These are phyloP conservation scores for Stomatorhinus walkeri DNA, from an alignment of 2,797 vertebrate species.

Conservation along the genomic window DNA sequence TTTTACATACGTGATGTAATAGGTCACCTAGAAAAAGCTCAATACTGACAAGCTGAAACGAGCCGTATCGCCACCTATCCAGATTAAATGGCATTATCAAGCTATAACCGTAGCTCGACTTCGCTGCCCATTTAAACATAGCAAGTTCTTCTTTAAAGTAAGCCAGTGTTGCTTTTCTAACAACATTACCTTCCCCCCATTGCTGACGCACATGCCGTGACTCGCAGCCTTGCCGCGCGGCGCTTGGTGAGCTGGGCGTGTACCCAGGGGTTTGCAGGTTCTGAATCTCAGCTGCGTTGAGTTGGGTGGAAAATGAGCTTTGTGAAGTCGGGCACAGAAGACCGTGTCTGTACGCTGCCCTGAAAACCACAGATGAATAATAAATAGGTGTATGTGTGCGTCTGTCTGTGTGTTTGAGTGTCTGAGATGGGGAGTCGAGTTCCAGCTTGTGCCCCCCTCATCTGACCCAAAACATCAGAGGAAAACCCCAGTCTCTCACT, in stretches of 20 bases:
- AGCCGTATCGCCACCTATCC: not conserved
- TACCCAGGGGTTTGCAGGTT: not conserved
- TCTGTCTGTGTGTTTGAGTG: not conserved
- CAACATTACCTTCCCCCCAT: not conserved
- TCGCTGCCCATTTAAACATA: not conserved
- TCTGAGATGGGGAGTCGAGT: not conserved
- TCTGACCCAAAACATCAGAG: not conserved
- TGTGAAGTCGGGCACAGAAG: not conserved
- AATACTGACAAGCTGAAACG: not conserved
- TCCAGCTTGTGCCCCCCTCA: not conserved
- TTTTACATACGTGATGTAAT: not conserved
- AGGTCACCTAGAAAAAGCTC: not conserved
- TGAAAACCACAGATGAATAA: not conserved
- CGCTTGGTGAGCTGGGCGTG: not conserved
- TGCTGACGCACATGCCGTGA: not conserved
- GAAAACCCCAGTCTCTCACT: constrained; percentile 15
- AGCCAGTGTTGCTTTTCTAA: not conserved
- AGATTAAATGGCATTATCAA: not conserved
- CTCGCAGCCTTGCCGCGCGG: not conserved
- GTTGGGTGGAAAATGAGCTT: not conserved
- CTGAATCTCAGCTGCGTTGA: not conserved
- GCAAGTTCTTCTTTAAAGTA: not conserved
- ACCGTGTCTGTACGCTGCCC: not conserved
- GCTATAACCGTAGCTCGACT: not conserved
- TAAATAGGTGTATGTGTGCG: not conserved